These are phyloP conservation scores for Enteromius radiatus DNA, from an alignment of 2,797 vertebrate species.

Conservation along the genomic window DNA sequence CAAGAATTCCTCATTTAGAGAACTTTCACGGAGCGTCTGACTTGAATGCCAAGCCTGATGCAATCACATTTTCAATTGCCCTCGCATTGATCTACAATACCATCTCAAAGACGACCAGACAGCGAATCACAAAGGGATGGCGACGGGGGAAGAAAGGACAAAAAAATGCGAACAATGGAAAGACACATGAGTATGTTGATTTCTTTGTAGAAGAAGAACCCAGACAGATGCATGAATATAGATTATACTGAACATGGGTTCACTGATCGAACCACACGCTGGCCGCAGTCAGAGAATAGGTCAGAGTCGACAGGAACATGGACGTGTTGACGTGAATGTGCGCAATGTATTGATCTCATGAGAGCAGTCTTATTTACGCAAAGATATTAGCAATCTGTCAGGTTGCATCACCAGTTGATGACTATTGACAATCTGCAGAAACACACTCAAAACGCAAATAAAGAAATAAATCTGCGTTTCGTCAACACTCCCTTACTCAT, in stretches of 20 bases:
- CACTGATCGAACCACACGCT: constrained; percentile 9
- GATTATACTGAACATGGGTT: constrained; percentile 60
- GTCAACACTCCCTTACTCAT: constrained; percentile 34
- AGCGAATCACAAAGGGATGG: constrained; percentile 50
- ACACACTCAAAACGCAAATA: constrained; percentile 40
- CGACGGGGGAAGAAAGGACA: constrained; percentile 2
- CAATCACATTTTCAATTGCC: constrained; percentile 52
- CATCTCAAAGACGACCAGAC: constrained; percentile 43
- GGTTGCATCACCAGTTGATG: constrained; percentile 65
- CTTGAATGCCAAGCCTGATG: constrained; percentile 27
- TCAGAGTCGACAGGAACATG: constrained; percentile 15
- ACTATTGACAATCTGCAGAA: constrained; percentile 69
- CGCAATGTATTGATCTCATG: constrained; percentile 66
- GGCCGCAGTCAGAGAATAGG: constrained; percentile 23
- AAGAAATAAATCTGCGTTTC: constrained; percentile 47
- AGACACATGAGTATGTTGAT: constrained; percentile 14
- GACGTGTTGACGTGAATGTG: constrained; percentile 46
- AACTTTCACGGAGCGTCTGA: constrained; percentile 12
- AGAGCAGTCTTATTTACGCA: constrained; percentile 68
- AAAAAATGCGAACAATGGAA: constrained; percentile 42
- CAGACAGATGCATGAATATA: constrained; percentile 67
- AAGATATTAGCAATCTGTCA: constrained; percentile 73
- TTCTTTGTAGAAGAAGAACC: constrained; percentile 4
- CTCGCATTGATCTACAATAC: constrained; percentile 44
- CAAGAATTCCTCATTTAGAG: constrained; percentile 6